Evolutionary conservation across 2,888 invertebrate species (phyloP).

Genomic region (Mimas tiliae): DNA sequence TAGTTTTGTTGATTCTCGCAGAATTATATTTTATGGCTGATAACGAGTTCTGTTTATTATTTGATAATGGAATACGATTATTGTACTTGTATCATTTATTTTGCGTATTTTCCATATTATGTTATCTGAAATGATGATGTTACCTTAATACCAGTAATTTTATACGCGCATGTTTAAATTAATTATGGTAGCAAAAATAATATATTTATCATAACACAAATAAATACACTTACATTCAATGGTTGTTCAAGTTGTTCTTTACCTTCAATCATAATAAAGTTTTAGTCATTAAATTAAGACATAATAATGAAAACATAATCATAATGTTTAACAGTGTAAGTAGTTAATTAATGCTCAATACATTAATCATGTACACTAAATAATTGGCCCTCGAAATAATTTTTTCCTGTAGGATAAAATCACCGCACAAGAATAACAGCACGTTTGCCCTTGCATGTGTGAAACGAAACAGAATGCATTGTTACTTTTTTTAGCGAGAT

Average conservation of each 20-base stretch:
- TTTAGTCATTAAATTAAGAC: neutral
- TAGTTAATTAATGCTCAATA: no score
- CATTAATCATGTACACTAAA: no score
- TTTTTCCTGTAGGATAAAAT: slow-evolving; percentile 20
- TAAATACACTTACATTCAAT: no score
- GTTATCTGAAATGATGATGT: neutral
- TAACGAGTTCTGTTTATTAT: slow-evolving; percentile 21
- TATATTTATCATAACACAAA: neutral
- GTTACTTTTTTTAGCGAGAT: slow-evolving; percentile 23
- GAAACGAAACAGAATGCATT: slow-evolving; percentile 25
- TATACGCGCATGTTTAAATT: neutral
- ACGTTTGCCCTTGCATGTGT: slow-evolving; percentile 14
- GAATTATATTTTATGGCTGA: slow-evolving; percentile 20
- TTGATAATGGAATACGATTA: slow-evolving; percentile 18
- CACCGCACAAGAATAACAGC: slow-evolving; percentile 21
- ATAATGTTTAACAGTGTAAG: neutral
- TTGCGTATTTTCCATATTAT: slow-evolving; percentile 14
- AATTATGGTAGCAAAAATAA: no score
- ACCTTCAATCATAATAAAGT: no score
- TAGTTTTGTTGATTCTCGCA: slow-evolving; percentile 12
- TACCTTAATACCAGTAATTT: neutral
- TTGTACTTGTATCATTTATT: neutral
- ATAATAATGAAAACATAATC: neutral
- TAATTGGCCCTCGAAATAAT: neutral
- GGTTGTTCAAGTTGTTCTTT: no score